Conservation (phyloP, 1,140 invertebrate species). For the Halictus rubicundus region DNA sequence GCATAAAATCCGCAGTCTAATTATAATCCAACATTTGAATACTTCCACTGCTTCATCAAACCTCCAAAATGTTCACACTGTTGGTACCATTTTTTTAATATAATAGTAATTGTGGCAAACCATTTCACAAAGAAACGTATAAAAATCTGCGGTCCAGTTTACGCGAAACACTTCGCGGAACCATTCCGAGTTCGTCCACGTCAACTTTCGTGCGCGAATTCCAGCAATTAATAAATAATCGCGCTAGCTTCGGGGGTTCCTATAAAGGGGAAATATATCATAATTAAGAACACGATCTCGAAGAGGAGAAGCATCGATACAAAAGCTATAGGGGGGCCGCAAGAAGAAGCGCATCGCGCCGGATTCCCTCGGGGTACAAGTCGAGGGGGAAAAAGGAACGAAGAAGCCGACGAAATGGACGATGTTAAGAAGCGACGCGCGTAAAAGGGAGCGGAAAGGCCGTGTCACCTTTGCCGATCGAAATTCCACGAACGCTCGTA, state of each 20-base stretch:
- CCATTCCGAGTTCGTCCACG: too few species aligned
- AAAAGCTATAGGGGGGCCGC: background rate
- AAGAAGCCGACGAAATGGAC: background rate
- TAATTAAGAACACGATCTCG: background rate
- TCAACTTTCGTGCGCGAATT: too few species aligned
- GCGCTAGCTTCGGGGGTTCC: background rate
- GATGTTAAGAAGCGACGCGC: background rate
- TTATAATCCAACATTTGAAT: too few species aligned
- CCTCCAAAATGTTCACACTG: too few species aligned
- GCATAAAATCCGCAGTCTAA: too few species aligned
- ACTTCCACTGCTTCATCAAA: too few species aligned
- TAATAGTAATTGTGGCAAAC: too few species aligned
- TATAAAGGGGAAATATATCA: background rate
- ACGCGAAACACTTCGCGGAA: too few species aligned
- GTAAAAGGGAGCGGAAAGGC: slow-evolving; percentile 15
- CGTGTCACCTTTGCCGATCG: slow-evolving; percentile 6
- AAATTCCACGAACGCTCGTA: slow-evolving; percentile 62
- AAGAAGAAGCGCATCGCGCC: background rate
- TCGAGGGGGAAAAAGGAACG: background rate
- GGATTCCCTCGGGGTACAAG: background rate
- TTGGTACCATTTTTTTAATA: too few species aligned
- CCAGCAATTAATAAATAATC: too few species aligned
- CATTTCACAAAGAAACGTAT: too few species aligned
- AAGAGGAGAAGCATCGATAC: background rate
- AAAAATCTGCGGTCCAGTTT: too few species aligned